Evolutionary conservation across 2,888 invertebrate species (phyloP), one percentile per base, ranked within the genome.

Genomic region (Idaea straminata): DNA sequence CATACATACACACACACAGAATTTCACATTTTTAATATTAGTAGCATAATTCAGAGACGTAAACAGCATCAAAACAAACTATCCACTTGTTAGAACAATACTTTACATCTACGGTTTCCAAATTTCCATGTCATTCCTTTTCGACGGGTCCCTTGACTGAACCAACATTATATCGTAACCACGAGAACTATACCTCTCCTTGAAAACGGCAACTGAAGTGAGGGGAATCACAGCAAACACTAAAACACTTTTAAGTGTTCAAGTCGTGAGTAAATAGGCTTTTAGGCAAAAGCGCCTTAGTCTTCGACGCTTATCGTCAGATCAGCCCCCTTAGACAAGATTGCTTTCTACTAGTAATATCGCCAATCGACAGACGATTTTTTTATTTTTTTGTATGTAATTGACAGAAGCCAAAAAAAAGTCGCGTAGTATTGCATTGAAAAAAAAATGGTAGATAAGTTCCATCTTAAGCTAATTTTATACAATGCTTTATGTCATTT

Each of bases 81-180:
- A 67, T 7, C 2, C 10, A 47, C 7, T 4, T 7, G 7, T 7
- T 13, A 4, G 10, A 2, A 47, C 47, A 66, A 70, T 73, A 74
- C 71, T 77, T 70, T 70, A 73, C 66, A 69, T 76, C 69, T 68
- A 66, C 61, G 68, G 64, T 65, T 62, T 61, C 62, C 69, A 64
- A 70, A 70, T 69, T 71, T 69, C 69, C 71, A 69, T 73, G 71
- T 71, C 72, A 69, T 72, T 70, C 65, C 65, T 64, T 47, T 69
- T 65, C 68, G 69, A 74, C 65, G 71, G 65, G 61, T 71, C 73
- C 72, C 71, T 58, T 62, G 71, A 63, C 62, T 64, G 61, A 70
- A 68, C 67, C 64, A 36, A 63, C 60, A 35, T 16, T 25, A 47
- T 47, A 47, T 13, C 13, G 47, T 5, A 13, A 47, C 47, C 13